Evolutionary conservation across 2,888 invertebrate species (phyloP).

Genomic region (Electrophaes corylata): DNA sequence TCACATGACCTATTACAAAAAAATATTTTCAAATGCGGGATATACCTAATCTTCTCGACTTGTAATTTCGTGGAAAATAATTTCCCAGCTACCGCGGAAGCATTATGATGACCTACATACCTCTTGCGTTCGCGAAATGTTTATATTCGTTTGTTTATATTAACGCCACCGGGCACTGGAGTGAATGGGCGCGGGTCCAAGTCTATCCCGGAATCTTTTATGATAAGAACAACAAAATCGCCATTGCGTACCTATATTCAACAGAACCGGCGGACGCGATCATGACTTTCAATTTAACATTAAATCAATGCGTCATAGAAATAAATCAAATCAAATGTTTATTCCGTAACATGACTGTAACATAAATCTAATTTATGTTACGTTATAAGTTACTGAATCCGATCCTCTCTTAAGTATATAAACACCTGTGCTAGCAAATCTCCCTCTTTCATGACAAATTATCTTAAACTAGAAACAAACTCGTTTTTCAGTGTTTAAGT

Average conservation of each 20-base stretch:
- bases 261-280: not conserved
- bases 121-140: slow-evolving; percentile 25
- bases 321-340: too few relatives aligned
- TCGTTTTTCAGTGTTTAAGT: too few relatives aligned
- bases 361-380: too few relatives aligned
- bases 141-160: slow-evolving; percentile 28
- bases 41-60: not conserved
- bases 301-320: too few relatives aligned
- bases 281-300: not conserved
- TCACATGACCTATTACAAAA: too few relatives aligned
- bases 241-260: not conserved
- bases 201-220: slow-evolving; percentile 11
- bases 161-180: slow-evolving; percentile 11
- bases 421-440: too few relatives aligned
- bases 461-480: too few relatives aligned
- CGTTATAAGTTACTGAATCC: too few relatives aligned
- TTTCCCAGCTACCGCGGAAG: slow-evolving; percentile 15
- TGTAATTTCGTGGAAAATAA: not conserved
- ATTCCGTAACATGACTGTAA: too few relatives aligned
- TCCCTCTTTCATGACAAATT: too few relatives aligned
- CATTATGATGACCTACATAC: slow-evolving; percentile 18
- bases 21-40: not conserved
- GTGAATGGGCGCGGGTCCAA: slow-evolving; percentile 49
- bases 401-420: too few relatives aligned
- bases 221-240: not conserved